Evolutionary conservation across 2,888 invertebrate genomes (phyloP), one percentile per base, ranked within the genome.

Genomic region (Cosmorhoe ocellata): DNA sequence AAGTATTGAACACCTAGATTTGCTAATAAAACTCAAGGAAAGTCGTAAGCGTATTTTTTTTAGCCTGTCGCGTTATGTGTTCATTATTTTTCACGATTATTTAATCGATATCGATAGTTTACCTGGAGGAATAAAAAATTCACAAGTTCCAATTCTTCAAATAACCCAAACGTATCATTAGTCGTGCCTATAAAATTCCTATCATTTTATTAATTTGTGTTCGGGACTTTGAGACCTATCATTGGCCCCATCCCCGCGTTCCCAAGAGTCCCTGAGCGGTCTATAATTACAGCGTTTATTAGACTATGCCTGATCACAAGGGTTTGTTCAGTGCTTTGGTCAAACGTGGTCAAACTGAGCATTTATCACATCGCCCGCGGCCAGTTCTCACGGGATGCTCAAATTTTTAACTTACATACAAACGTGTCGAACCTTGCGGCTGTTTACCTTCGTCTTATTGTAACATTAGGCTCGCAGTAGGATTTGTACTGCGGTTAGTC

Each of bases 331-430:
- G 74, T 67, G 79, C 77, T 81, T 79, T 82, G 79, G 83, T 80
- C 82, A 81, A 85, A 84, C 84, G 76, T 82, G 79, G 83, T 80
- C 82, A 81, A 85, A 83, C 84, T 76, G 76, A 78, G 71, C 76
- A 85, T 88, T 89, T 89, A 89, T 83, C 87, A 79, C 79, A 65
- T 79, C 67, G 83, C 86, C 83, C 67, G 71, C 72, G 74, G 83
- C 51, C 68, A 71, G 72, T 90, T 90, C 89, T 87, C 89, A 89
- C 88, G 88, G 80, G 82, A 81, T 74, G 76, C 69, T 74, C 61
- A 67, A 81, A 81, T 83, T 84, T 84, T 81, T 72, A 80, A 78
- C 74, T 76, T 76, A 87, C 77, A 79, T 79, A 79, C 67, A 67
- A 68, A 81, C 78, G 81, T 79, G 81, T 81, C 76, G 80, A 78